Evolutionary conservation across 1,140 invertebrate species (phyloP), one percentile per base, ranked within the genome.

Genomic region (Formica selysi): DNA sequence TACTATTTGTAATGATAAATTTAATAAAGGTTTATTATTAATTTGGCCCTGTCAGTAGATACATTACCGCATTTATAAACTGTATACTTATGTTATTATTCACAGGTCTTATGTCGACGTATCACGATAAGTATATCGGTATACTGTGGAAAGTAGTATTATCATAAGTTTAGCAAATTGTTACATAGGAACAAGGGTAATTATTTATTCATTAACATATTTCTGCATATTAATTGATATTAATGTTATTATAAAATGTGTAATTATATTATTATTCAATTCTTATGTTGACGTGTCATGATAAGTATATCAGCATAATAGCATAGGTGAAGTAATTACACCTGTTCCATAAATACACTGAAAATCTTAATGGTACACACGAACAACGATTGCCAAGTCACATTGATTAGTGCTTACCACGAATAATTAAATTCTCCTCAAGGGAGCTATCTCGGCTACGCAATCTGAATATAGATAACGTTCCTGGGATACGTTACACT

Each of bases 371-470:
- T 71, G 26, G 48, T 13, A 57, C 3, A 32, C 5, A 71, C 36
- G 36, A 71, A 19, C 38, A 59, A 71, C n/a, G 26, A 74, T 74
- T 74, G 38, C 16, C 64, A 80, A 70, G 44, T 54, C 41, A 57
- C 26, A n/a, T 73, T 22, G 48, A 36, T 54, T 48, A 62, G 4
- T 13, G n/a, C 32, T 57, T 54, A 68, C 10, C 54, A 26, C 13
- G 38, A 22, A 73, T 73, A 73, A 73, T 83, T 73, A 59, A 73
- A 44, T 73, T 59, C 61, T 68, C 68, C 32, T 54, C 16, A 38
- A 3, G 16, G 38, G 8, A 8, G 38, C 16, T 67, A n/a, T 62
- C 59, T 62, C 36, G 41, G 19, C 10, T 62, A 26, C 19, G 22
- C 57, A n/a, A 61, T 26, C 13, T 61, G 38, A 44, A 64, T 36